phyloP scores from a whole-genome alignment of 1,140 invertebrate species.

The Drosophila tsacasi region DNA sequence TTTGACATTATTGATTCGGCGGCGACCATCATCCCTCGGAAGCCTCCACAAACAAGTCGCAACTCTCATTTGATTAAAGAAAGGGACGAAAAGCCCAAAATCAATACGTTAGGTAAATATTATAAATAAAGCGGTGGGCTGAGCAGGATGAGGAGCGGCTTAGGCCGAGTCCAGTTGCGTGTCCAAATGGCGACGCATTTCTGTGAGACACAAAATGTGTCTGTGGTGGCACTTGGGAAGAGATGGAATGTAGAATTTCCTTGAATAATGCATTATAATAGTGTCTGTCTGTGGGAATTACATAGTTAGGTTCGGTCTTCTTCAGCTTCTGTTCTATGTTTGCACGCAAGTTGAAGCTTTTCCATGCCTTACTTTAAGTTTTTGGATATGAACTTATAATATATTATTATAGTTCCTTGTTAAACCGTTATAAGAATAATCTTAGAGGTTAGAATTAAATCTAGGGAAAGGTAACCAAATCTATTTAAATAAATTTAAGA shows the following conservation, averaged over 20 bases:
- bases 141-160: neutral
- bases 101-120: slow-evolving; percentile 42
- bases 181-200: slow-evolving; percentile 45
- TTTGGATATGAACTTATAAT: neutral
- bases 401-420: neutral
- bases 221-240: neutral
- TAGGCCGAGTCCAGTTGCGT: slow-evolving; percentile 23
- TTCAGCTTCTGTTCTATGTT: neutral
- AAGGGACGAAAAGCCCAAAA: slow-evolving; percentile 12
- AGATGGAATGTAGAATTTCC: slow-evolving; percentile 12
- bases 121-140: slow-evolving; percentile 33
- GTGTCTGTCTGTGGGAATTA: slow-evolving; percentile 14
- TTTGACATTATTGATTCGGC: slow-evolving; percentile 30
- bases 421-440: neutral
- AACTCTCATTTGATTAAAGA: slow-evolving; percentile 13
- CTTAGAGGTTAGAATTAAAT: neutral
- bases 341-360: slow-evolving; percentile 16
- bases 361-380: neutral
- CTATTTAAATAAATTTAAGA: neutral
- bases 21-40: slow-evolving; percentile 10
- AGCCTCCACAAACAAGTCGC: neutral
- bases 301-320: neutral
- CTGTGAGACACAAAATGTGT: slow-evolving; percentile 18
- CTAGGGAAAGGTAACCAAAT: neutral
- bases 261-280: slow-evolving; percentile 39